Evolutionary conservation across 2,888 invertebrate species (phyloP), one percentile per base, ranked within the genome.

Genomic region (Ochropleura plecta): DNA sequence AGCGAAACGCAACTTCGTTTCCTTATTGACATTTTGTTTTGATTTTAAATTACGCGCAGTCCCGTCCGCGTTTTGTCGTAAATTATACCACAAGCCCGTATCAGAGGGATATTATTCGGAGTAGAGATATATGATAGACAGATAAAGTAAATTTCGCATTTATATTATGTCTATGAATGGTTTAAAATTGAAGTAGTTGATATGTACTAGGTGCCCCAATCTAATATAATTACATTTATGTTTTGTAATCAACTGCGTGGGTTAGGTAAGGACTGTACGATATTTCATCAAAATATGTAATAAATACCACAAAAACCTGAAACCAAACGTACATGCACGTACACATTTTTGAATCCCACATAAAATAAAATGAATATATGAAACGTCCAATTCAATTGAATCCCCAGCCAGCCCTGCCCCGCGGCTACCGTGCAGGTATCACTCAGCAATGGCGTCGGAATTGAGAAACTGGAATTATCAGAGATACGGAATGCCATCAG

Each of bases 381-480:
- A 62, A 14, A 63, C 18, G 57, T 72, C 69, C 65, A 72, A 82
- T 82, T 85, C 83, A 85, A 82, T 82, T 85, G 82, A 70, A 67
- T 30, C 30, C 30, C n/a, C 16, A 18, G 18, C 42, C 44, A 64
- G 44, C 62, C 51, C 82, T 67, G 71, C 49, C 82, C 85, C 60
- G 65, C 82, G 71, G 84, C 86, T 86, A 74, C 76, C 70, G 86
- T 65, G 70, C 70, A 46, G 51, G 68, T 53, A 64, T 62, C 72
- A 67, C 53, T 60, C 83, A 65, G 66, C 73, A 53, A 20, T 70
- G 67, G 69, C 75, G 67, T 86, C 79, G 71, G 53, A 76, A 86
- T 75, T 70, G 73, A 74, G 78, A 89, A 91, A 92, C 91, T 84
- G 92, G 92, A 91, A 91, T 90, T 88, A 89, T 89, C 87, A 82